phyloP scores from a whole-genome alignment of 53 echinoderm and acorn worm species.

The Holothuria leucospilota region DNA sequence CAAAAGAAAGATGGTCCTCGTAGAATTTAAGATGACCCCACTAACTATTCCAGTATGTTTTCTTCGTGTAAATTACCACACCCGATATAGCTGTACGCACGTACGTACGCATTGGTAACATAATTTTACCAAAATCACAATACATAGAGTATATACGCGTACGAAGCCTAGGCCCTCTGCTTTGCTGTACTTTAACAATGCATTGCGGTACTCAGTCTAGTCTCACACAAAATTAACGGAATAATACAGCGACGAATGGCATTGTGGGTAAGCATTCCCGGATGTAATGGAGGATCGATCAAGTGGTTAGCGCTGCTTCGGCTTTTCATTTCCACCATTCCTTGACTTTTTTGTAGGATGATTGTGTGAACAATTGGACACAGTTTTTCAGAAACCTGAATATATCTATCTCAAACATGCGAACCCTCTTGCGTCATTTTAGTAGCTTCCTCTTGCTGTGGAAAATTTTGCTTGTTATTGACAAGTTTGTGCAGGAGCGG shows the following conservation, averaged over 20 bases:
- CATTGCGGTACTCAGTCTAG: slow-evolving; percentile 33
- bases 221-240: slow-evolving; percentile 44
- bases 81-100: slow-evolving; percentile 8
- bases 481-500: too few species aligned
- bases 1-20: too few species aligned
- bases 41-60: slow-evolving; percentile 40
- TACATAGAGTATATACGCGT: not conserved
- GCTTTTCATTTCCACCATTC: too few species aligned
- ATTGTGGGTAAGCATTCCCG: slow-evolving; percentile 32
- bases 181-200: slow-evolving; percentile 10
- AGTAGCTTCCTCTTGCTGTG: too few species aligned
- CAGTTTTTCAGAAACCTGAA: too few species aligned
- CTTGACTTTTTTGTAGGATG: too few species aligned
- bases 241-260: slow-evolving; percentile 7
- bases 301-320: too few species aligned
- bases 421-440: too few species aligned
- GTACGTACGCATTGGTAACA: not conserved
- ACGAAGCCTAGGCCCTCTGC: slow-evolving; percentile 42
- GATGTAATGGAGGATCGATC: slow-evolving; percentile 8
- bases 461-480: too few species aligned
- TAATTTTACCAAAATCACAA: not conserved
- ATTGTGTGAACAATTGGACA: too few species aligned
- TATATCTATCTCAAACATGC: too few species aligned
- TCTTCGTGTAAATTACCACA: slow-evolving; percentile 26
- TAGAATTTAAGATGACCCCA: not conserved